phyloP scores from a whole-genome alignment of 1,140 invertebrate species.

The Parasteatoda tepidariorum region DNA sequence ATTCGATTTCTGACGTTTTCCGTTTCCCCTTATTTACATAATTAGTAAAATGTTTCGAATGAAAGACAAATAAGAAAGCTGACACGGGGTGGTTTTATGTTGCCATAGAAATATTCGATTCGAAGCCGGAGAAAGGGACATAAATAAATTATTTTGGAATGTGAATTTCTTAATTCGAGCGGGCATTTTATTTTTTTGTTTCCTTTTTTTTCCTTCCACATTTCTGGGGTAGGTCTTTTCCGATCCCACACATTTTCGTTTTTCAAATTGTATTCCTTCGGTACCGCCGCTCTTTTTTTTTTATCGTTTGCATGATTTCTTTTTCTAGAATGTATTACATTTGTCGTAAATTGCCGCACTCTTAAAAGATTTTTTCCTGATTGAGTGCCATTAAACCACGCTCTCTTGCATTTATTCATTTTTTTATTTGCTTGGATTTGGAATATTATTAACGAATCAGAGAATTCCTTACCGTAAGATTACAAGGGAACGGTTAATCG shows the following conservation, averaged over 20 bases:
- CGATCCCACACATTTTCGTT: not conserved
- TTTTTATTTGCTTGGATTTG: too few species aligned
- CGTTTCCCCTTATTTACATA: constrained; percentile 60
- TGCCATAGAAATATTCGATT: constrained; percentile 26
- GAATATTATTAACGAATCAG: too few species aligned
- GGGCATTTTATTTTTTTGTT: not conserved
- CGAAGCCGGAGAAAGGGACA: constrained; percentile 1
- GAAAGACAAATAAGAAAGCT: not conserved
- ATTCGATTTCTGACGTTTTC: constrained; percentile 59
- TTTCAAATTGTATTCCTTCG: not conserved
- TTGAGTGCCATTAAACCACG: constrained; percentile 30
- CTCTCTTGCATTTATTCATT: too few species aligned
- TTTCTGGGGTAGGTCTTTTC: not conserved
- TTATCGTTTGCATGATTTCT: constrained; percentile 30
- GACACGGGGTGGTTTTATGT: not conserved
- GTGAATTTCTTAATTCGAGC: constrained; percentile 58
- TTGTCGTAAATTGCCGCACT: constrained; percentile 11
- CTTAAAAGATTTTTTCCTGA: constrained; percentile 2
- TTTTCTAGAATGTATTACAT: constrained; percentile 8
- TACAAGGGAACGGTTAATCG: too few species aligned
- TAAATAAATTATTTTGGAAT: constrained; percentile 60
- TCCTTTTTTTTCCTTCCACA: not conserved
- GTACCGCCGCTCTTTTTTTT: not conserved
- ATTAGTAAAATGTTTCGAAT: constrained; percentile 57
- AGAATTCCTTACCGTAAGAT: too few species aligned